Evolutionary conservation across 2,113 vertebrate species (phyloP), one percentile per base, ranked within the genome.

Genomic region (Dinomys branickii): DNA sequence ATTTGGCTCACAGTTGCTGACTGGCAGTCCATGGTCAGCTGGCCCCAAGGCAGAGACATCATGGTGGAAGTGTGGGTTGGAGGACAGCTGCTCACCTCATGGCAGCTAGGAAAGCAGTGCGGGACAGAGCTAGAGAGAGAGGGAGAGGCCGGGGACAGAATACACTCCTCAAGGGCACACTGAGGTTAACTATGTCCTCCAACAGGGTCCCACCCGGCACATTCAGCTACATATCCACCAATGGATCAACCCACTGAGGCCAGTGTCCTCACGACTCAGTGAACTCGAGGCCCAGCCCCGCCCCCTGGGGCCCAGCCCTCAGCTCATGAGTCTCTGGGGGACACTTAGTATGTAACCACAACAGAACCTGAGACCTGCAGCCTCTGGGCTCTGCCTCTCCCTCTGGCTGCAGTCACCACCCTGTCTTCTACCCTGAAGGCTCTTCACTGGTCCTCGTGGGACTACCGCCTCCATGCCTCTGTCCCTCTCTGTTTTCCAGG

Each of bases 381-480:
- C 16, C 47, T 30, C 20, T 1, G 16, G 41, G 20, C 24, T 33
- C 69, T 0, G 7, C 14, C n/a, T 16, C 41, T 47, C 77, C 3
- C 17, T 7, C 58, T 3, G 30, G 2, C 33, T 52, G 9, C 5
- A 2, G 87, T 26, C 4, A 1, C 3, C 0, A 33, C 14, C n/a
- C 13, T 0, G 5, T 1, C 24, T 50, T 11, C 41, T 4, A 1
- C 3, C 19, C 0, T 0, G 87, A 0, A 54, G 22, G 17, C 67
- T 0, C 0, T 0, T 10, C 3, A n/a, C n/a, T 47, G 17, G 54
- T 5, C 33, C 41, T 16, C 0, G 7, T 3, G 54, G 33, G 58
- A 1, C 1, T 1, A 3, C 0, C 8, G 3, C 16, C 41, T 20
- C 2, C 5, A 9, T 2, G 4, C 28, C 35, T n/a, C 16, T 58